Evolutionary conservation across 2,888 invertebrate species (phyloP).

Genomic region (Hololepta plana): DNA sequence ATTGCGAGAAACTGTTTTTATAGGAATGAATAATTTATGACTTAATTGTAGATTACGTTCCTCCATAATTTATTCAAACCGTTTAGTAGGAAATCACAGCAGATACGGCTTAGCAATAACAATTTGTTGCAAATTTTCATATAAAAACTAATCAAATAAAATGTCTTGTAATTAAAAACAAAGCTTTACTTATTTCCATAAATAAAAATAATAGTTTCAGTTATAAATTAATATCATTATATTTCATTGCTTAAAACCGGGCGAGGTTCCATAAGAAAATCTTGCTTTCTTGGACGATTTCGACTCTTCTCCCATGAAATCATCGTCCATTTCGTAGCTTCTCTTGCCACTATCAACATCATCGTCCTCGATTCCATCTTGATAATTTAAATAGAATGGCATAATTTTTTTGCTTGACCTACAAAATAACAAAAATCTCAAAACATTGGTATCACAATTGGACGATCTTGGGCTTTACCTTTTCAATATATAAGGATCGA

Average conservation of each 20-base stretch:
- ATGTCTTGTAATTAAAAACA: too few species aligned
- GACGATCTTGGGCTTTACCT: slow-evolving; percentile 33
- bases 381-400: slow-evolving; percentile 32
- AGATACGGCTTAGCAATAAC: too few species aligned
- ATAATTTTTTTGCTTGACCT: slow-evolving; percentile 27
- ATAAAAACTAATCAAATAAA: too few species aligned
- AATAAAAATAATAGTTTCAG: too few species aligned
- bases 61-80: too few species aligned
- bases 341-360: slow-evolving; percentile 11
- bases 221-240: neutral
- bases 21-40: too few species aligned
- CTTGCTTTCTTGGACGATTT: slow-evolving; percentile 10
- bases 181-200: too few species aligned
- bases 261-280: slow-evolving; percentile 28
- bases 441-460: neutral
- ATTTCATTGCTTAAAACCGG: slow-evolving; percentile 27
- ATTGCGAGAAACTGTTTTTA: too few species aligned
- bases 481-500: slow-evolving; percentile 69
- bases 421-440: slow-evolving; percentile 6
- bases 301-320: slow-evolving; percentile 7
- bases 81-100: too few species aligned
- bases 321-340: slow-evolving; percentile 11
- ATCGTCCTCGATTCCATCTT: slow-evolving; percentile 13
- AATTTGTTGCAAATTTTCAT: too few species aligned
- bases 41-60: too few species aligned